A percentile compares a stretch with the other conserved stretches of the same genome.
Evolutionary conservation across 2,797 vertebrate genomes (phyloP).

Genomic region (Eulemur mongoz): DNA sequence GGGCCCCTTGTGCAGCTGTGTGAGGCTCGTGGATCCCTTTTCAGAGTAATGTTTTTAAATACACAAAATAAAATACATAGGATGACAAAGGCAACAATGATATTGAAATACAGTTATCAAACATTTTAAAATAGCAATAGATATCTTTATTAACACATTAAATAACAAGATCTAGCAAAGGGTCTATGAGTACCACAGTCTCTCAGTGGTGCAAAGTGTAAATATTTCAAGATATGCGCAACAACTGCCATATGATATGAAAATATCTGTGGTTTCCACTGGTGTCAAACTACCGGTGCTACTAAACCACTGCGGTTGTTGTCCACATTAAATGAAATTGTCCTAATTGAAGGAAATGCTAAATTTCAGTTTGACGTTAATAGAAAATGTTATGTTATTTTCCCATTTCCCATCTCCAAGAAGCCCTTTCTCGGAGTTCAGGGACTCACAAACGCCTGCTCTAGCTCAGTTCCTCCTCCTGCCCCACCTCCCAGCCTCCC

Average conservation of each 20-base stretch:
- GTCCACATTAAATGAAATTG: too few relatives aligned
- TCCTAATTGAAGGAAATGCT: neutral
- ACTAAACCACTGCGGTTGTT: neutral
- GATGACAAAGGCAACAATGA: neutral
- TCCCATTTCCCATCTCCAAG: neutral
- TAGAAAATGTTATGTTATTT: neutral
- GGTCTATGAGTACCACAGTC: too few relatives aligned
- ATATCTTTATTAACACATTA: neutral
- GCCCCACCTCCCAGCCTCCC: fast-evolving
- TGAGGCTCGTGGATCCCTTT: neutral
- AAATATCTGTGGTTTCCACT: neutral
- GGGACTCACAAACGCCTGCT: neutral
- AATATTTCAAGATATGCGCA: neutral
- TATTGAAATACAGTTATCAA: neutral
- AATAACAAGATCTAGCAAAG: neutral
- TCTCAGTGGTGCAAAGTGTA: neutral
- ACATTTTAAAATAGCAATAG: neutral
- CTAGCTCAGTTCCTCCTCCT: neutral
- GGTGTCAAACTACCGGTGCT: neutral
- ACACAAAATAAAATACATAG: neutral
- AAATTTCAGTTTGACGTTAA: neutral
- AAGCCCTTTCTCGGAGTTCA: neutral
- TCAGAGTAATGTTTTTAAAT: neutral
- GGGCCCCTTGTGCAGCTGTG: neutral
- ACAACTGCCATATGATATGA: neutral